Base-by-base conservation (phyloP, 2,797 vertebrate species). In the Chrysocyon brachyurus region DNA sequence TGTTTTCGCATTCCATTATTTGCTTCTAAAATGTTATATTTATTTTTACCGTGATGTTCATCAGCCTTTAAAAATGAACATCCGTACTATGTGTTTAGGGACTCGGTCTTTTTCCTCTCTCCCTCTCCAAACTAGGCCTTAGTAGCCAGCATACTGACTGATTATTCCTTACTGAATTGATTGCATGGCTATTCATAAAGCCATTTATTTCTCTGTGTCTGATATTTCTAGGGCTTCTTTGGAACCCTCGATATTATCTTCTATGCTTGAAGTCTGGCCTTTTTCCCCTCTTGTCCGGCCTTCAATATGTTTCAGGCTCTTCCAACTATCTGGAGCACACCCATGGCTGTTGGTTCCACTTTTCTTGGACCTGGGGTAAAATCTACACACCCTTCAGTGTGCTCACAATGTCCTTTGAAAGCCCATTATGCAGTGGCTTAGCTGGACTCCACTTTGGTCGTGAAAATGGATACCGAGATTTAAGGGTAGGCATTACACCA, bases 21-120 rank as follows among this genome's bases (percentile, higher is more conserved):
- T 89, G 33, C 93, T 95, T 88, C 85, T 91, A 14, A 72, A 92
- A 77, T 36, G 11, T 21, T 57, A 4, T 68, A 12, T 52, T 91
- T 88, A 26, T 64, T 87, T 96, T 90, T 12, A 63, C 26, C n/a
- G 5, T 59, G 5, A 10, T 75, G 36, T 84, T 84, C 31, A 49
- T 63, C 12, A 75, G 31, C 4, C 49, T 90, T 91, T 82, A 92
- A 82, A 78, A 94, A 40, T 22, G 54, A 84, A 31, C 24, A 46
- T 68, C 52, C 61, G 84, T 33, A 36, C 4, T 40, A 1, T 22
- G 19, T 68, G 21, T 56, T 64, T 22, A 66, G 8, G 40, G n/a
- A 46, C 40, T 84, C 17, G 12, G 12, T 4, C 5, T 86, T 72
- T 56, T 21, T 54, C 46, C 9, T 86, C 4, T 82, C 26, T 33